These are phyloP conservation scores for Drosophila hydei DNA, from an alignment of 1,140 invertebrate species.

Conservation along the genomic window DNA sequence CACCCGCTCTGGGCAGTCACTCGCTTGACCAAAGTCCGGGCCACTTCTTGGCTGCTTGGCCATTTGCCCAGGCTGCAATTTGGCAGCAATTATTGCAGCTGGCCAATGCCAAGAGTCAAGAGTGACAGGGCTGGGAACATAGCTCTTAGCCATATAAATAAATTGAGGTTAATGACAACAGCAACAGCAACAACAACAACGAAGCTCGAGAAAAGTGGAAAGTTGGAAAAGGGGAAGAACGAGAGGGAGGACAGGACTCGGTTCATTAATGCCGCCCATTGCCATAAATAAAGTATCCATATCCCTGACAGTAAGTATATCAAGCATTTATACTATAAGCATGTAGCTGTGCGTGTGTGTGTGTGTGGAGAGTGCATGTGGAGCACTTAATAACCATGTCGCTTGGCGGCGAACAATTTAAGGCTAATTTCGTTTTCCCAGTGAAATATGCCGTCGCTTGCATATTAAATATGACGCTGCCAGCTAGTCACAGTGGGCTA, in stretches of 20 bases:
- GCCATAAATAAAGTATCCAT: constrained; percentile 58
- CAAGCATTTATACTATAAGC: constrained; percentile 7
- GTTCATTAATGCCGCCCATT: constrained; percentile 45
- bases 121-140: constrained; percentile 17
- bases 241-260: constrained; percentile 5
- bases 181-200: constrained; percentile 23
- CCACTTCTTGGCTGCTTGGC: constrained; percentile 40
- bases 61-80: constrained; percentile 67
- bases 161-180: constrained; percentile 68
- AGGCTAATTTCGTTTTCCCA: constrained; percentile 69
- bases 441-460: constrained; percentile 65
- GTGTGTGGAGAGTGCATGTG: constrained; percentile 34
- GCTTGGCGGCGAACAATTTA: constrained; percentile 61
- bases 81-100: constrained; percentile 80
- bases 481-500: constrained; percentile 35
- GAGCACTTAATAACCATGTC: constrained; percentile 69
- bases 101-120: constrained; percentile 66
- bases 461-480: constrained; percentile 61
- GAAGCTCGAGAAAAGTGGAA: constrained; percentile 23
- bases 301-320: constrained; percentile 38
- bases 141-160: constrained; percentile 66
- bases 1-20: background rate
- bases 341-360: constrained; percentile 4
- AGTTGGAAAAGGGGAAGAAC: no score
- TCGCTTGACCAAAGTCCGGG: constrained; percentile 19